Base-by-base conservation (phyloP, 2,113 vertebrate species). In the Mystacornis crossleyi region DNA sequence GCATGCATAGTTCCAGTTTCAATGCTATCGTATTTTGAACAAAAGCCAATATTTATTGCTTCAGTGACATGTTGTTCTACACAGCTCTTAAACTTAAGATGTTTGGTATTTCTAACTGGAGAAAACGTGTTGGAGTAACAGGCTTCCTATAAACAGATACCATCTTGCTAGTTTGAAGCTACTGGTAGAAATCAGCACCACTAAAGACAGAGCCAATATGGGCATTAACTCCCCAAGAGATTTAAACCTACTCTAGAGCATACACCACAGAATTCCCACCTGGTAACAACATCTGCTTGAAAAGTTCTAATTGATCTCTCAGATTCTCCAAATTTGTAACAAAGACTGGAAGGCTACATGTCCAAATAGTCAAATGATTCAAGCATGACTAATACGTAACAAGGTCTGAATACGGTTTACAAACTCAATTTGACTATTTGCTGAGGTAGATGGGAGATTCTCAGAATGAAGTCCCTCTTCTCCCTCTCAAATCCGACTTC, bases 21-120 rank as follows among this genome's bases (percentile, higher is more conserved):
- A 71, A 5, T 67, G 38, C 43, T 71, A 55, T 21, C 1, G 0
- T 75, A 78, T 58, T 40, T 54, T 79, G 66, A 93, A 89, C 1
- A 12, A 87, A 84, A 33, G 73, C 47, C 64, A 78, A 50, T 84
- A 81, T 95, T 93, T 95, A 95, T 67, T 78, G 81, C 61, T 90
- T 92, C 74, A 90, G 78, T 75, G 61, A 92, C 88, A 92, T 14
- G 5, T 57, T 91, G 78, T 54, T 81, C 70, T 53, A 90, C 88
- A 71, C 14, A 71, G 65, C 85, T 92, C 55, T 71, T 78, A 89
- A 89, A 57, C 47, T 80, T 67, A 67, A 87, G 65, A 74, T 71
- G 43, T 62, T 87, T 81, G 74, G 43, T 87, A 95, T 82, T 81
- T 82, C 75, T 88, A 72, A 82, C 81, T 47, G 24, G 34, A 88